Percentiles rank a stretch among this genome's conserved stretches.
phyloP scores from a whole-genome alignment of 1,140 invertebrate species.

The Pomacea maculata region DNA sequence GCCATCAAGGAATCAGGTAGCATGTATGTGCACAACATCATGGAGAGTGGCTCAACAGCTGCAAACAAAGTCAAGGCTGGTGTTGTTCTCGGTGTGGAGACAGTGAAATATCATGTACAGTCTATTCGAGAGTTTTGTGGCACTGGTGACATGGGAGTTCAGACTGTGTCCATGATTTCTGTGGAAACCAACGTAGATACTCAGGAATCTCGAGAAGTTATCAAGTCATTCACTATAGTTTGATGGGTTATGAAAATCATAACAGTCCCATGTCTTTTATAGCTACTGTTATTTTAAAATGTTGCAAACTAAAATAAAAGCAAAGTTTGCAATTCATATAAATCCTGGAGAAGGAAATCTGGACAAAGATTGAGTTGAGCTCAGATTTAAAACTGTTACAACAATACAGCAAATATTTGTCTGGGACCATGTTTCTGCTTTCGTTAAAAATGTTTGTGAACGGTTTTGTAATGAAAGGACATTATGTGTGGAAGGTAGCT shows the following conservation, averaged over 20 bases:
- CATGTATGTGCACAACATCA: constrained; percentile 55
- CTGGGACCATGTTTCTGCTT: too few relatives aligned
- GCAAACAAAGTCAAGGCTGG: constrained; percentile 51
- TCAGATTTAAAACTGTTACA: too few relatives aligned
- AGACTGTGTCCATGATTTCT: constrained; percentile 59
- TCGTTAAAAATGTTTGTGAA: too few relatives aligned
- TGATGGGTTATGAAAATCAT: constrained; percentile 12
- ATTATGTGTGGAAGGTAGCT: too few relatives aligned
- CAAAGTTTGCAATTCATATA: not conserved
- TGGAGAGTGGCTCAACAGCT: constrained; percentile 49
- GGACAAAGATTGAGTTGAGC: too few relatives aligned
- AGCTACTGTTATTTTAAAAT: not conserved
- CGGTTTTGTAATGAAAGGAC: too few relatives aligned
- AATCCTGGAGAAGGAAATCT: too few relatives aligned
- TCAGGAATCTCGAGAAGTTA: constrained; percentile 34
- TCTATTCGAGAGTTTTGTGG: constrained; percentile 63
- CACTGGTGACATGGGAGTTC: constrained; percentile 58
- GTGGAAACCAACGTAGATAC: constrained; percentile 56
- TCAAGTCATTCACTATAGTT: constrained; percentile 45
- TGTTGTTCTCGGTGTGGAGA: constrained; percentile 55
- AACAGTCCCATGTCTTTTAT: not conserved
- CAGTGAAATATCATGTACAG: constrained; percentile 56
- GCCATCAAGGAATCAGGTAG: constrained; percentile 52
- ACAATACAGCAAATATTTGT: too few relatives aligned
- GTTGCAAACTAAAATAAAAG: too few relatives aligned